Percentiles rank a stretch among this genome's conserved stretches.
Evolutionary conservation across 2,888 invertebrate genomes (phyloP).

Genomic region (Podabrus alpinus): DNA sequence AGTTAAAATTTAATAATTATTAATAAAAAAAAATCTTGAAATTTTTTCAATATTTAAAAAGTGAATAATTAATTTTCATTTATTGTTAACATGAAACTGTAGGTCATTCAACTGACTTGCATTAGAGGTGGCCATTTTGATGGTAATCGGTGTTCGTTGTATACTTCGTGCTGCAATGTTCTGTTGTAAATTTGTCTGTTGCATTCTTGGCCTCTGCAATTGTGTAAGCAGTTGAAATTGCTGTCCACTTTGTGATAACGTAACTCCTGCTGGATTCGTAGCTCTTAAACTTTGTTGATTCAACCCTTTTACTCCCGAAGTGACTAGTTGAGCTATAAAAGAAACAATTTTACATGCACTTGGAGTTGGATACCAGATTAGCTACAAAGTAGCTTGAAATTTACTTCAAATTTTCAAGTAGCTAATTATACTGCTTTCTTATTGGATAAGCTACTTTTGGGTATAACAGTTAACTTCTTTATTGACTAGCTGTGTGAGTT

Average conservation of each 20-base stretch:
- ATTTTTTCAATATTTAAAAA: background rate
- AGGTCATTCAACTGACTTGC: conserved; percentile 56
- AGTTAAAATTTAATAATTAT: conserved; percentile 5
- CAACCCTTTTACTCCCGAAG: conserved; percentile 66
- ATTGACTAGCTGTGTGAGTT: too few species aligned
- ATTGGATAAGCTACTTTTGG: background rate
- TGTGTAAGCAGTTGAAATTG: conserved; percentile 52
- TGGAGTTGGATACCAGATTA: too few species aligned
- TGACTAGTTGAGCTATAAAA: conserved; percentile 64
- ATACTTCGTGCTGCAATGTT: conserved; percentile 45
- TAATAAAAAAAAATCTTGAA: conserved; percentile 2
- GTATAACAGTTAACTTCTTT: too few species aligned
- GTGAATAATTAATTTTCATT: conserved; percentile 17
- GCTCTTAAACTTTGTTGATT: conserved; percentile 49
- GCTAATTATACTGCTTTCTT: background rate
- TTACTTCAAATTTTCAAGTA: background rate
- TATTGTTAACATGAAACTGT: conserved; percentile 47
- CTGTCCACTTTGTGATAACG: conserved; percentile 47
- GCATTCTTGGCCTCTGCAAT: conserved; percentile 49
- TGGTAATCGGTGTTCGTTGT: conserved; percentile 52
- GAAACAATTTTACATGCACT: background rate
- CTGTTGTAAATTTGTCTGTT: conserved; percentile 45
- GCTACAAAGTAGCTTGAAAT: too few species aligned
- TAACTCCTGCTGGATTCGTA: conserved; percentile 46
- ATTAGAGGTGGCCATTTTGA: conserved; percentile 53